Base-by-base conservation (phyloP, 1,140 invertebrate species). In the Brachionus sp. region DNA sequence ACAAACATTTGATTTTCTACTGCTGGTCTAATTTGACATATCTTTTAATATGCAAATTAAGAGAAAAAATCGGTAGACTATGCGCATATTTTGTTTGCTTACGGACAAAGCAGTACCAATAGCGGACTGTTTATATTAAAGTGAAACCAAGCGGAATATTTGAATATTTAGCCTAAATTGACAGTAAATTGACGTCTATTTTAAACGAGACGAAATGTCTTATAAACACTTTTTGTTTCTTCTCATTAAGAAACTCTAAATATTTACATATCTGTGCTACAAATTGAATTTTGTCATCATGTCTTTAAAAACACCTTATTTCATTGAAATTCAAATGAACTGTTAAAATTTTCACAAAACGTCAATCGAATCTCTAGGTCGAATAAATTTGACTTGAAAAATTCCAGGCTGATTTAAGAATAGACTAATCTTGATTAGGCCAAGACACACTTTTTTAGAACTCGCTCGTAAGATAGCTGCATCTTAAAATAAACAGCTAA, bases 31-130 rank as follows among this genome's bases (percentile, higher is more conserved):
- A 70, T 70, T 39, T 70, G 66, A 70, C 66, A 70, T 29, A 29
- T 70, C 66, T 70, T 70, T 70, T 70, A 39, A 42, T 44, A 70
- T 70, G 66, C 66, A 70, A 70, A 70, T 70, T 70, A 70, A 39
- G 35, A 19, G 29, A 70, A 64, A 70, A 70, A 70, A 37, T 70
- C 66, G 66, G 66, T 70, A 70, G 66, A 70, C 66, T 42, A 16
- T 57, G 16, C 19, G 9, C 7, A 57, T 16, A 70, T 70, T 70
- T 70, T 70, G 33, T 70, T 70, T 70, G 33, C 5, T 70, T 10
- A 39, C 7, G 37, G 37, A 42, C 37, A 70, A 70, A 39, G 16
- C n/a, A 70, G 66, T 39, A 70, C 66, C 37, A 70, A 70, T 70
- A 70, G 33, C 33, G 66, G 35, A 70, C 66, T 70, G 66, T 70